Evolutionary conservation across 2,888 invertebrate species (phyloP).

Genomic region (Andrena bucephala): DNA sequence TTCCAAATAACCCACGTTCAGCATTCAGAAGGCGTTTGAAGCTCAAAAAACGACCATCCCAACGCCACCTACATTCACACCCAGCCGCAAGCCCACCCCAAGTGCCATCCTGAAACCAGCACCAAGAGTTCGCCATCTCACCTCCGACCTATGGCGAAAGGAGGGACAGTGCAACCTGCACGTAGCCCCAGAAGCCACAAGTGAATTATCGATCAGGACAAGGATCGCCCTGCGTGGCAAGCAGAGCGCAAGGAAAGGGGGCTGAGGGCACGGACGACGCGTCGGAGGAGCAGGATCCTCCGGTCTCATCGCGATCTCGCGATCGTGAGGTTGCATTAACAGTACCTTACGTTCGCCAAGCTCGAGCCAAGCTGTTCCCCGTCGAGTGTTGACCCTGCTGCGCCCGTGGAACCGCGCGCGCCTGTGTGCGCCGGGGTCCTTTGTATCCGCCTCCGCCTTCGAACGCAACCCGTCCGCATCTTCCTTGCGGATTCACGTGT

Average conservation of each 20-base stretch:
- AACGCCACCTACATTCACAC: background rate
- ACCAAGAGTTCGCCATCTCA: background rate
- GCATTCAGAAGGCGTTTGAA: too few relatives aligned
- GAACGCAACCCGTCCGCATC: conserved; percentile 51
- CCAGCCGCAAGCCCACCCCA: background rate
- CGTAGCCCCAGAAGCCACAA: conserved; percentile 8
- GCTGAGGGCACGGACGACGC: conserved; percentile 69
- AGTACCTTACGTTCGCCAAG: conserved; percentile 57
- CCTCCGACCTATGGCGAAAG: background rate
- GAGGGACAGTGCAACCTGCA: conserved; percentile 1
- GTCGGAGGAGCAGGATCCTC: conserved; percentile 62
- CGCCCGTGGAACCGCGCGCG: background rate
- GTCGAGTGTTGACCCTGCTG: conserved; percentile 54
- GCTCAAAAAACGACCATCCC: too few relatives aligned
- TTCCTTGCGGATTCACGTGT: conserved; percentile 42
- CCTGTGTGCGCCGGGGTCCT: conserved; percentile 15
- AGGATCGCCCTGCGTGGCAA: conserved; percentile 21
- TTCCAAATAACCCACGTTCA: too few relatives aligned
- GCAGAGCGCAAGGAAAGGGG: conserved; percentile 35
- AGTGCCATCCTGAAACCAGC: background rate
- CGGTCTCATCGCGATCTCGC: conserved; percentile 76
- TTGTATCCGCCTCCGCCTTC: conserved; percentile 58
- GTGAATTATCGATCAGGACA: conserved; percentile 38
- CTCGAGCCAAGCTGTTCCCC: conserved; percentile 20
- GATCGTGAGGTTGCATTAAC: conserved; percentile 75